Base-by-base conservation (phyloP, 2,888 invertebrate species). In the Chrysina gloriosa region DNA sequence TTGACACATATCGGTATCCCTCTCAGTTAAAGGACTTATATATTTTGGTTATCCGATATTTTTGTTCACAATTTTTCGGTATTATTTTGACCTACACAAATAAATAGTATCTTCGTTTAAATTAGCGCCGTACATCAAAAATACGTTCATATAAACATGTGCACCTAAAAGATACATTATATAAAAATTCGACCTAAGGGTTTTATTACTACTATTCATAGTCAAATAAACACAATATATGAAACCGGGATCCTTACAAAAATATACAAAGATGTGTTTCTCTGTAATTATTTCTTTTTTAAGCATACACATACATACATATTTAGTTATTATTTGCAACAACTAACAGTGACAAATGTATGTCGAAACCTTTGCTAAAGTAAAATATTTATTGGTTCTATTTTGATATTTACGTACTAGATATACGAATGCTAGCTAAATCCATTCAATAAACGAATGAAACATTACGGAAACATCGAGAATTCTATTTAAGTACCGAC, bases 11-110 rank as follows among this genome's bases (percentile, higher is more conserved):
- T 14, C 9, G 9, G 4, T 42, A 42, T 39, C 6, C 21, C 11
- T 50, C 25, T 58, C 23, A 52, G 23, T 21, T 23, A 36, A 2
- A n/a, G 6, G n/a, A 14, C 42, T 58, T 11, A 61, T 42, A 61
- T 61, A 42, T 61, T 61, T 61, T 61, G 58, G 58, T 61, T 42
- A 61, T 42, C 27, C 42, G 58, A 61, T 61, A 61, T 61, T 42
- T n/a, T n/a, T 42, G 6, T 11, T 42, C 16, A 16, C 27, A 23
- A 42, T 42, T 42, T 42, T 61, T 27, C 27, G 11, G 58, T 61
- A 61, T 61, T 61, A 27, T 45, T 36, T 61, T 45, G 14, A 61
- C 58, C 42, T 42, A 45, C 23, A 61, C 25, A 61, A 61, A 61
- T 39, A 61, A 61, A 61, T 61, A 61, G 42, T 7, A 7, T 42